Percentiles rank a stretch among this genome's conserved stretches.
Evolutionary conservation across 2,888 invertebrate species (phyloP).

Genomic region (Stictocephala bisonia): DNA sequence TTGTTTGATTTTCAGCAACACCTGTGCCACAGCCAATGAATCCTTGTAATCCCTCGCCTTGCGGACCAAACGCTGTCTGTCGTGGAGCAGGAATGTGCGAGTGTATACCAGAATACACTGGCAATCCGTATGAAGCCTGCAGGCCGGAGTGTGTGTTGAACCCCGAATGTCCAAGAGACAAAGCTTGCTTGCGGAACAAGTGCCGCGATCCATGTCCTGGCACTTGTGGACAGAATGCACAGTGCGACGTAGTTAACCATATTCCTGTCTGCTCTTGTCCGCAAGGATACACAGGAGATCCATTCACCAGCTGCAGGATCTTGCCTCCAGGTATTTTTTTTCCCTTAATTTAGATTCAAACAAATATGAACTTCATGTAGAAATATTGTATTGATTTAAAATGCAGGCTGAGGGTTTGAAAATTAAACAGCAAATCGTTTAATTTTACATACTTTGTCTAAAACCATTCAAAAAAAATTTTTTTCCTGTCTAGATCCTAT

Average conservation of each 20-base stretch:
- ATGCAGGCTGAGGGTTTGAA: too few relatives aligned
- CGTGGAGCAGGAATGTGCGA: slow-evolving; percentile 61
- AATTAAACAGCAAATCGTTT: too few relatives aligned
- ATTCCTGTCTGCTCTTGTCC: slow-evolving; percentile 86
- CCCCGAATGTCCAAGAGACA: slow-evolving; percentile 63
- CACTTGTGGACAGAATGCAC: slow-evolving; percentile 68
- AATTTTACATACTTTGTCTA: too few relatives aligned
- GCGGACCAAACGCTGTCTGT: slow-evolving; percentile 81
- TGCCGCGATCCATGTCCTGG: slow-evolving; percentile 65
- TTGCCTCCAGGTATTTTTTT: slow-evolving; percentile 41
- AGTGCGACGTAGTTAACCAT: slow-evolving; percentile 85
- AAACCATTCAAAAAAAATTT: too few relatives aligned
- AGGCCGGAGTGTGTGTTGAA: slow-evolving; percentile 66
- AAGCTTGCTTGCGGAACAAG: slow-evolving; percentile 64
- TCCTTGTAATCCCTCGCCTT: slow-evolving; percentile 70
- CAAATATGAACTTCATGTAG: too few relatives aligned
- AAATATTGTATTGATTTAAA: too few relatives aligned
- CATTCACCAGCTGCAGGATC: slow-evolving; percentile 70
- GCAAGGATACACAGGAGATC: slow-evolving; percentile 85
- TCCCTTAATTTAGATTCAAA: too few relatives aligned
- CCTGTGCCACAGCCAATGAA: slow-evolving; percentile 59
- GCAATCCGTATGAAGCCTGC: slow-evolving; percentile 65
- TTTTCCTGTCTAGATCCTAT: too few relatives aligned
- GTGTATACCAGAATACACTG: slow-evolving; percentile 64
- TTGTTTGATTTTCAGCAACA: slow-evolving; percentile 60